Conservation (phyloP, 2,888 invertebrate species). For the Clepsis dumicolana region DNA sequence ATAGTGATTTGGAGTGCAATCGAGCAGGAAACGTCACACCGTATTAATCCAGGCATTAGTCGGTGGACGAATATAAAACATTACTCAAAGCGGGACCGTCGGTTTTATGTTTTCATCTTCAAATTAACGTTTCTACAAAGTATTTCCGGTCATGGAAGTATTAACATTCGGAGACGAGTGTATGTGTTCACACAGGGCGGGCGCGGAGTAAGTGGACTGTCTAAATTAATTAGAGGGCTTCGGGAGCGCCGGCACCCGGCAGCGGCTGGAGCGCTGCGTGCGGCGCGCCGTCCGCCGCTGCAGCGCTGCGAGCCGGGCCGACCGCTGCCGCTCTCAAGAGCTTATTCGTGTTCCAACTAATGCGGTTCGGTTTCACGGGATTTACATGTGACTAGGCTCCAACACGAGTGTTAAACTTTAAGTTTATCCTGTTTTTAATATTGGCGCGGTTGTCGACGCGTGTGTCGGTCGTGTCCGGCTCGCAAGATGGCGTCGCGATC, state of each 20-base stretch:
- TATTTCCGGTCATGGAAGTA: slow-evolving; percentile 71
- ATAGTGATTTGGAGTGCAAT: slow-evolving; percentile 43
- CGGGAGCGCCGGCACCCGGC: slow-evolving; percentile 58
- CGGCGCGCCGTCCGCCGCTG: not conserved
- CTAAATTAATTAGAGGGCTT: slow-evolving; percentile 81
- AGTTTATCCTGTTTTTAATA: slow-evolving; percentile 3
- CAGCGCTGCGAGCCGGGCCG: slow-evolving; percentile 51
- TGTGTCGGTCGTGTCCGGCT: slow-evolving; percentile 63
- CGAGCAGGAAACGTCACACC: slow-evolving; percentile 64
- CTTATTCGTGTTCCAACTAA: slow-evolving; percentile 81
- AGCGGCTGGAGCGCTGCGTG: slow-evolving; percentile 67
- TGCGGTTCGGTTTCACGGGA: slow-evolving; percentile 71
- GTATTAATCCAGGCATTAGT: slow-evolving; percentile 64
- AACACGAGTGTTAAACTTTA: slow-evolving; percentile 54
- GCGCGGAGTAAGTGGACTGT: slow-evolving; percentile 75
- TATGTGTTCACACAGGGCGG: slow-evolving; percentile 66
- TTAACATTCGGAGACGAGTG: slow-evolving; percentile 64
- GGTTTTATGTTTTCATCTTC: slow-evolving; percentile 62
- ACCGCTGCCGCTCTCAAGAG: slow-evolving; percentile 74
- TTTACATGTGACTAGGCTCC: slow-evolving; percentile 62
- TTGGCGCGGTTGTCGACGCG: not conserved
- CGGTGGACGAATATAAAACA: slow-evolving; percentile 53
- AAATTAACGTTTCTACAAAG: slow-evolving; percentile 72
- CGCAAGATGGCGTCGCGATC: slow-evolving; percentile 83
- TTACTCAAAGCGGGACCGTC: slow-evolving; percentile 56